Conservation (phyloP, 2,113 vertebrate species). For the Motacilla tschutschensis region DNA sequence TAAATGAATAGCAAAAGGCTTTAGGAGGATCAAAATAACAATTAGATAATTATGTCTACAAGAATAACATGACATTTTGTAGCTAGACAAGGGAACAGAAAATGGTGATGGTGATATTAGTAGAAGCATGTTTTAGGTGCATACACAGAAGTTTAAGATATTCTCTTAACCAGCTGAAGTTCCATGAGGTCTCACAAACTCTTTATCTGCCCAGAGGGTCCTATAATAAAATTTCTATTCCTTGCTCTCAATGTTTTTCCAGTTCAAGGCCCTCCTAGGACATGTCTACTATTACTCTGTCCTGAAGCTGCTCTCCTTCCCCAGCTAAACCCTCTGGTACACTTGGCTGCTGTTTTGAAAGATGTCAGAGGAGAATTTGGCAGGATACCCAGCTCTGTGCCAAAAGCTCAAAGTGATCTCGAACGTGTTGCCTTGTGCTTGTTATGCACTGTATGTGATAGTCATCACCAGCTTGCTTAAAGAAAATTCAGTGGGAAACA, state of each 20-base stretch:
- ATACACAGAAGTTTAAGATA: background rate
- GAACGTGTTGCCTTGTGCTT: background rate
- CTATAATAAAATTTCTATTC: background rate
- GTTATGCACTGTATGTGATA: background rate
- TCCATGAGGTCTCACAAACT: fast-evolving
- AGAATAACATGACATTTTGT: slow-evolving; percentile 31
- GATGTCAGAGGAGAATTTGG: background rate
- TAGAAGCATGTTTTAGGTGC: background rate
- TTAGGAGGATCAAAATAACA: slow-evolving; percentile 60
- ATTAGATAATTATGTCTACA: slow-evolving; percentile 55
- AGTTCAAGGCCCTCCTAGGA: background rate
- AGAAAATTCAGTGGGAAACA: background rate
- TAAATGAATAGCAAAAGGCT: slow-evolving; percentile 62
- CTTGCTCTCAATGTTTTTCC: background rate
- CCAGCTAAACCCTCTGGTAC: background rate
- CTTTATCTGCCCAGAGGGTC: background rate
- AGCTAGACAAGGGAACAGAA: background rate
- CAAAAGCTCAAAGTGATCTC: background rate
- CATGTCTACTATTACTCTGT: background rate
- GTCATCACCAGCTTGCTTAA: background rate
- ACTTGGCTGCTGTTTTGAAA: background rate
- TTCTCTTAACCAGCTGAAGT: background rate
- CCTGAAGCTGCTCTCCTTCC: background rate
- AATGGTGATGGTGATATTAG: background rate
- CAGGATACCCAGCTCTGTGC: background rate